Evolutionary conservation across 2,113 vertebrate species (phyloP), one percentile per base, ranked within the genome.

Genomic region (Thunnus maccoyii): DNA sequence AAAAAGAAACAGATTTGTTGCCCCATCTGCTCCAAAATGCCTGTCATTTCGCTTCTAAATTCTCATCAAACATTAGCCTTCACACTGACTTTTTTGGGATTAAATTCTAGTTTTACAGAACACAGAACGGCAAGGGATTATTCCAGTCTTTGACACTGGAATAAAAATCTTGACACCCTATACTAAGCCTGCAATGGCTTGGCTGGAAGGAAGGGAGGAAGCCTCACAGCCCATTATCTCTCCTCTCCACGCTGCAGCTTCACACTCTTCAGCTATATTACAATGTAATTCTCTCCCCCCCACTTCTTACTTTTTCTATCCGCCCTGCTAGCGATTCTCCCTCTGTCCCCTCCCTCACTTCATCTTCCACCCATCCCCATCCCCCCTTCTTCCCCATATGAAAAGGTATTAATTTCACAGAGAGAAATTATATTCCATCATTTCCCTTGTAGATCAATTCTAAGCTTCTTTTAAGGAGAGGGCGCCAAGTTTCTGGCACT

Each of bases 401-500:
- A 86, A 87, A 83, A 57, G 72, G 71, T 72, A 89, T 88, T 91
- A 85, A 87, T 86, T 82, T 88, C 72, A 80, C 61, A 71, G 62
- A 41, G 79, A 78, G 63, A 84, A 80, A 86, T 84, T 67, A 74
- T 72, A 82, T 69, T 78, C 63, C 68, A 47, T 79, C 15, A 66
- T 78, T 82, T 85, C 67, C 55, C 63, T 78, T 80, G 58, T 81
- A 67, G 74, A 88, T 54, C 54, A 82, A 66, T 55, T 63, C 69
- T 73, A 79, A 85, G 68, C 83, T 74, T 54, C 74, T 91, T 74
- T 80, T 41, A 41, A 41, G 36, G 27, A 66, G 72, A 83, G 81
- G 72, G 63, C 70, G 6, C 65, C 76, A 60, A 61, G 54, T 86
- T 68, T 74, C 30, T 56, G 63, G 69, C 61, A 56, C 44, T 82